Evolutionary conservation across 1,140 invertebrate genomes (phyloP).

Genomic region (Piezodorus guildinii): DNA sequence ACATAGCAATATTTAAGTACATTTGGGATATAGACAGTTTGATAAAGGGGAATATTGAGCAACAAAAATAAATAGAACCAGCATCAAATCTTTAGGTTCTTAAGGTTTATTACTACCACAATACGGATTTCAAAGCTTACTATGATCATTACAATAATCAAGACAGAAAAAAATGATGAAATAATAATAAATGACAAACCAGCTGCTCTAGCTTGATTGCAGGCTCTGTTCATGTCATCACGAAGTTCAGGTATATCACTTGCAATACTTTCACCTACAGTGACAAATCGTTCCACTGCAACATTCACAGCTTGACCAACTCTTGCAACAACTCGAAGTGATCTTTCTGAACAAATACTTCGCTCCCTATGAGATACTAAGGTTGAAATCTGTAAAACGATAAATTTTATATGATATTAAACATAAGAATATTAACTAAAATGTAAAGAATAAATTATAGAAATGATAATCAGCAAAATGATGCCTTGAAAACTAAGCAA

Average conservation of each 20-base stretch:
- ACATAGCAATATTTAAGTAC: too few relatives aligned
- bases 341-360: slow-evolving; percentile 38
- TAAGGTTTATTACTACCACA: too few relatives aligned
- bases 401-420: not conserved
- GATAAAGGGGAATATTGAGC: too few relatives aligned
- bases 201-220: slow-evolving; percentile 87
- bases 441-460: too few relatives aligned
- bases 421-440: too few relatives aligned
- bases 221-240: slow-evolving; percentile 84
- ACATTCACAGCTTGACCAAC: slow-evolving; percentile 92
- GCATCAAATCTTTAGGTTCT: too few relatives aligned
- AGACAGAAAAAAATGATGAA: not conserved
- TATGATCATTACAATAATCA: too few relatives aligned
- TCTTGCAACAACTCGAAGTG: slow-evolving; percentile 64
- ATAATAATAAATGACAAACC: slow-evolving; percentile 50
- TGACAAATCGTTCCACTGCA: slow-evolving; percentile 93
- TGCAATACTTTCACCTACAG: slow-evolving; percentile 94
- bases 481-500: too few relatives aligned
- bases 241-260: slow-evolving; percentile 96
- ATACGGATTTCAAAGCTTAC: too few relatives aligned
- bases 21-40: too few relatives aligned
- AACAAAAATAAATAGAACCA: too few relatives aligned
- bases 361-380: slow-evolving; percentile 51
- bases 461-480: too few relatives aligned
- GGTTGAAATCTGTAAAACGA: slow-evolving; percentile 64